Evolutionary conservation across 2,113 vertebrate genomes (phyloP), one percentile per base, ranked within the genome.

Genomic region (Zosterops japonicus): DNA sequence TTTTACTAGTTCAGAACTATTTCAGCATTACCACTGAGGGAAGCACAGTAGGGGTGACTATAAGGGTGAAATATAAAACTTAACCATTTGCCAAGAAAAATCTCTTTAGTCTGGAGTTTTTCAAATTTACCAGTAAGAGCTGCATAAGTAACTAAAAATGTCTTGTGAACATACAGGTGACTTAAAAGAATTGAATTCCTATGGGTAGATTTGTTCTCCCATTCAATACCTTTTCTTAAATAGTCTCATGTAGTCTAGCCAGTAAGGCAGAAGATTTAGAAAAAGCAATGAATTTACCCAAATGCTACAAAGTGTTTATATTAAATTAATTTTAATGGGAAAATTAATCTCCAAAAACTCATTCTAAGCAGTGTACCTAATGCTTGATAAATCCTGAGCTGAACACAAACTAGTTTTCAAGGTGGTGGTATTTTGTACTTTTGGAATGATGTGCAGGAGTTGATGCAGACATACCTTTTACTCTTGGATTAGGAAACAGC

Each of bases 1-100:
- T 97, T 96, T 97, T 90, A 94, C 83, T 95, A 93, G 67, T 95
- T 95, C 86, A 79, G 94, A 79, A 89, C 42, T 36, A 90, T 93
- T 93, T 94, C 76, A 96, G 95, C 80, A 55, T 97, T 95, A 63
- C 85, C 72, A 83, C 56, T 74, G 83, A 95, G 61, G 77, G 64
- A 92, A 88, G 71, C 83, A 59, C 75, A 90, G 65, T 80, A 87
- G 53, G 86, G 96, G 35, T 69, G 69, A 91, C 77, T 85, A 21
- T 47, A 93, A 91, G 69, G 41, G 57, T 64, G 53, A 95, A 94
- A 96, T 79, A 87, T 47, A 92, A 95, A 93, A 90, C 63, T 67
- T 74, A 55, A 52, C 60, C 44, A 18, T 93, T 94, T 90, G 29
- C 86, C 52, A 82, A 57, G 81, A 67, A 89, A 96, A 92, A 88